Percentiles rank a stretch among this genome's conserved stretches.
Conservation (phyloP, 2,888 invertebrate genomes). For the Perithous albicinctus region DNA sequence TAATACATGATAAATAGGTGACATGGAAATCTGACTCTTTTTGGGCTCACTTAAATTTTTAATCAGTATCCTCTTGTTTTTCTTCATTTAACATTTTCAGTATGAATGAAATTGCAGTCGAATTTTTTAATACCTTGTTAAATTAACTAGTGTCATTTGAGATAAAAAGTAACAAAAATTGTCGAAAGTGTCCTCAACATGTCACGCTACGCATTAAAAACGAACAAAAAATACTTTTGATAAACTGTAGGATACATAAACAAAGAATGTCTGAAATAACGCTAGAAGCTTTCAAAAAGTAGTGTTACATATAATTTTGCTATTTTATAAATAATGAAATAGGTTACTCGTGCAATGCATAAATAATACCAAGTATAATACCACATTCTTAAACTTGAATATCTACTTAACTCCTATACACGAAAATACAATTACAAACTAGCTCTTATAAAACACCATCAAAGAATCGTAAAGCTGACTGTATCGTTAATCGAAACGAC, state of each 20-base stretch:
- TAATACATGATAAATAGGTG: neutral
- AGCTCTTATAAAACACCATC: constrained; percentile 4
- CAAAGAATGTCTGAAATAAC: neutral
- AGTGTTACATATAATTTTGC: too few relatives aligned
- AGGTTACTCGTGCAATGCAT: neutral
- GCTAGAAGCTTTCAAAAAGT: too few relatives aligned
- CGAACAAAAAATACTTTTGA: neutral
- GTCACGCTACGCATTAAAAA: too few relatives aligned
- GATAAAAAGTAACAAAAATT: neutral
- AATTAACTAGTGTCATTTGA: neutral
- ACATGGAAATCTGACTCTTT: neutral
- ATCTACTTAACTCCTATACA: neutral
- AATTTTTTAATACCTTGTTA: too few relatives aligned
- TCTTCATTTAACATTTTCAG: too few relatives aligned
- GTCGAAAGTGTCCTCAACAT: too few relatives aligned
- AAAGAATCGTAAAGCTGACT: constrained; percentile 25
- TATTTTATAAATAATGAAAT: neutral
- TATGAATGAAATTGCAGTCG: too few relatives aligned
- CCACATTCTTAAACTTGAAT: neutral
- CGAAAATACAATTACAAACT: neutral
- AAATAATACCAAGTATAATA: neutral
- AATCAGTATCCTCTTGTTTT: too few relatives aligned
- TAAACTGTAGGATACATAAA: neutral
- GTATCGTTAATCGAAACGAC: constrained; percentile 48
- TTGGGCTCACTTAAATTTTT: too few relatives aligned